phyloP scores from a whole-genome alignment of 2,797 vertebrate species.

The Rousettus madagascariensis region DNA sequence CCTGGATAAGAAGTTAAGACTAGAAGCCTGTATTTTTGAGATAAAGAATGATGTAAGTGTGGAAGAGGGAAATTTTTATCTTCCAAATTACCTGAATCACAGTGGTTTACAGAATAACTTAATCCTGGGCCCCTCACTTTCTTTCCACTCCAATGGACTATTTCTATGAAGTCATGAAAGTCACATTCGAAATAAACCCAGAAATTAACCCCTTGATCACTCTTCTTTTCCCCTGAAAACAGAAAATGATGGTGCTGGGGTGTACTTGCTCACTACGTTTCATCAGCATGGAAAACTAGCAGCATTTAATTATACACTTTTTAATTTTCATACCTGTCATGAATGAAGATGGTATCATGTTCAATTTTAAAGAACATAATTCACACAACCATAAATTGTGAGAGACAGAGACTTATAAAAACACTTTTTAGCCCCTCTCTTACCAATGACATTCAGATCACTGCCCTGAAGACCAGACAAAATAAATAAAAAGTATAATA shows the following conservation, averaged over 20 bases:
- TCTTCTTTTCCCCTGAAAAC: neutral
- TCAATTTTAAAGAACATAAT: slow-evolving; percentile 47
- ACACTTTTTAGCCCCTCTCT: neutral
- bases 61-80: neutral
- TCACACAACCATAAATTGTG: neutral
- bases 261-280: neutral
- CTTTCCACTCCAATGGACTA: neutral
- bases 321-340: neutral
- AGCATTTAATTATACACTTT: neutral
- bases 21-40: neutral
- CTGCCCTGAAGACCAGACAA: neutral
- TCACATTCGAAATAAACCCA: neutral
- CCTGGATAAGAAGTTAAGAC: neutral
- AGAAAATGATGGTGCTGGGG: neutral
- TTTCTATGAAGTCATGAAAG: slow-evolving; percentile 29
- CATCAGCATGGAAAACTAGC: neutral
- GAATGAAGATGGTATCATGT: neutral
- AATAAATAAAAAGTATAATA: neutral
- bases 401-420: neutral
- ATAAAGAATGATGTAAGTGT: neutral
- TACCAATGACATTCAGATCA: neutral
- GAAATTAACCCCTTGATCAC: neutral
- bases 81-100: slow-evolving; percentile 10
- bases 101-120: neutral
- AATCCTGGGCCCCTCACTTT: neutral